phyloP scores from a whole-genome alignment of 2,113 vertebrate genomes.

The Dascyllus trimaculatus region DNA sequence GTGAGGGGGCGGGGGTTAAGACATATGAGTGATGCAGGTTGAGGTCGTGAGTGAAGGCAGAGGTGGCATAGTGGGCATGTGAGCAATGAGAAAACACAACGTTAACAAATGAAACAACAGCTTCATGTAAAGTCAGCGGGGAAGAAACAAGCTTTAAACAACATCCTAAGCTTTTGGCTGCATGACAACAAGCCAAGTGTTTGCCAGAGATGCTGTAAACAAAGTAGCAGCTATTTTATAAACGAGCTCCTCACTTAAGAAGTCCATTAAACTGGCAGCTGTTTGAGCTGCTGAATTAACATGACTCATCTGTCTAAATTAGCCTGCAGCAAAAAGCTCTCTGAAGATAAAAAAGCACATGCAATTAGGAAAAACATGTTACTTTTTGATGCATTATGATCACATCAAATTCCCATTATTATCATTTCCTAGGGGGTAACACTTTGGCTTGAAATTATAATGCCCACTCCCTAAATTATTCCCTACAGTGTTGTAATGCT shows the following conservation, averaged over 20 bases:
- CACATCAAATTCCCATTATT: constrained; percentile 4
- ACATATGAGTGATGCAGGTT: constrained; percentile 54
- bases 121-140: constrained; percentile 1
- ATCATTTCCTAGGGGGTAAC: not conserved
- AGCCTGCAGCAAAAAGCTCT: constrained; percentile 26
- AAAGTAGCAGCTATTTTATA: constrained; percentile 47
- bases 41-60: constrained; percentile 65
- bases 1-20: constrained; percentile 21
- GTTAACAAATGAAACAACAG: constrained; percentile 23
- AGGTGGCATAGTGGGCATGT: constrained; percentile 55
- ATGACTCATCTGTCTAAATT: constrained; percentile 57
- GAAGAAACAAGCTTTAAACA: constrained; percentile 22
- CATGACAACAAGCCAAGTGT: constrained; percentile 20
- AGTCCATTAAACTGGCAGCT: constrained; percentile 58
- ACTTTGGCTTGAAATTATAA: not conserved
- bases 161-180: constrained; percentile 40
- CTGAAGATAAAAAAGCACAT: constrained; percentile 10
- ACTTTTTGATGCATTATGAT: constrained; percentile 25
- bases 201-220: constrained; percentile 43
- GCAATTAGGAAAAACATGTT: constrained; percentile 28
- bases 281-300: constrained; percentile 43
- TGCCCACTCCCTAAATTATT: not conserved
- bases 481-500: not conserved
- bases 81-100: constrained; percentile 42
- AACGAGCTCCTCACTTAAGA: constrained; percentile 38